Evolutionary conservation across 2,797 vertebrate species (phyloP).

Genomic region (Dromococcyx pavoninus): DNA sequence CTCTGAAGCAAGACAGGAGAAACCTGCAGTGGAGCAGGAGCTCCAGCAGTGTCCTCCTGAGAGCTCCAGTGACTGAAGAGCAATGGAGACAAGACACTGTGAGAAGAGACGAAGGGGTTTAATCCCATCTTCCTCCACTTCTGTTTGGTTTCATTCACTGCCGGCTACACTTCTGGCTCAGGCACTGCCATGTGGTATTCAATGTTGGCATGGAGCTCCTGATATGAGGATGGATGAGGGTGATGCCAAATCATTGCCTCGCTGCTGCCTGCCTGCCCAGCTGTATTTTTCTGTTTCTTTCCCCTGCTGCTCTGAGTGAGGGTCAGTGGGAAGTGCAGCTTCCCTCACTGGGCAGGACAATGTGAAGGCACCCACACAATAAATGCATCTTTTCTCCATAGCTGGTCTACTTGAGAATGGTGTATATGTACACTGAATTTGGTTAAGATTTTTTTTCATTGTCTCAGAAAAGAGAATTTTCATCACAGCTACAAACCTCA

Average conservation of each 20-base stretch:
- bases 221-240: not conserved
- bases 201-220: rapidly evolving
- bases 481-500: not conserved
- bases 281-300: not conserved
- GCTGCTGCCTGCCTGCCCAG: not conserved
- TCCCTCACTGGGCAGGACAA: rapidly evolving
- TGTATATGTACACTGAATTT: not conserved
- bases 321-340: too few relatives aligned
- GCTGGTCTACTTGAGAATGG: not conserved
- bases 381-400: rapidly evolving
- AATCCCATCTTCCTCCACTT: rapidly evolving
- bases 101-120: not conserved
- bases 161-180: not conserved
- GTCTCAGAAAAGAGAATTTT: not conserved
- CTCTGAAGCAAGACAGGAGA: not conserved
- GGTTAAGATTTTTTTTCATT: not conserved
- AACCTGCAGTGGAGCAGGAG: rapidly evolving
- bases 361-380: not conserved
- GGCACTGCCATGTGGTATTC: not conserved
- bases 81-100: rapidly evolving
- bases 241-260: not conserved
- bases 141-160: not conserved
- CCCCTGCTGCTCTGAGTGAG: not conserved
- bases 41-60: too few relatives aligned
- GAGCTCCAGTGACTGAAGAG: not conserved